phyloP scores from a whole-genome alignment of 2,888 invertebrate species.

The Bruchidius siliquastri region DNA sequence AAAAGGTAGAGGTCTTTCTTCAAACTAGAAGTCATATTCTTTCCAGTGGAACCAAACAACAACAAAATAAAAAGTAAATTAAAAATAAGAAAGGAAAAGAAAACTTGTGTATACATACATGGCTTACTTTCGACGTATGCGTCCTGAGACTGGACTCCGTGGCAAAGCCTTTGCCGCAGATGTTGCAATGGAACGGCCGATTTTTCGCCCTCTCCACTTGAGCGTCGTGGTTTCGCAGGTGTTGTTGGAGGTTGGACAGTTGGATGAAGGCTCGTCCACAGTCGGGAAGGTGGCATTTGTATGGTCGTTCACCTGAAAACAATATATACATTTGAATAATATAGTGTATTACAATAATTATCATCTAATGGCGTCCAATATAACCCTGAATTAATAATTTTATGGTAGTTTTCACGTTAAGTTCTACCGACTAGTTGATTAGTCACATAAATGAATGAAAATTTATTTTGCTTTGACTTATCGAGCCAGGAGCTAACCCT shows the following conservation, averaged over 20 bases:
- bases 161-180: conserved; percentile 94
- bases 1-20: no score
- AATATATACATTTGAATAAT: conserved; percentile 18
- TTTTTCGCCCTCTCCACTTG: conserved; percentile 93
- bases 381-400: no score
- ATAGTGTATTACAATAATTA: no score
- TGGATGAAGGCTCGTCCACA: conserved; percentile 96
- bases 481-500: no score
- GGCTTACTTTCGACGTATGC: conserved; percentile 94
- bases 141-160: conserved; percentile 93
- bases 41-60: background rate
- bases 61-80: background rate
- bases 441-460: no score
- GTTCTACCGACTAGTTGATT: no score
- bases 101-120: conserved; percentile 53
- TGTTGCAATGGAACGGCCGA: conserved; percentile 91
- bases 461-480: no score
- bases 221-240: conserved; percentile 92
- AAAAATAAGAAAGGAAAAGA: conserved; percentile 16
- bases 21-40: background rate
- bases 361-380: no score
- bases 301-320: conserved; percentile 87
- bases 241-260: conserved; percentile 92
- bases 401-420: no score
- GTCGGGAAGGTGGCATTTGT: conserved; percentile 93